Conservation (phyloP, 2,888 invertebrate species). For the Hirtodrosophila histrioides region DNA sequence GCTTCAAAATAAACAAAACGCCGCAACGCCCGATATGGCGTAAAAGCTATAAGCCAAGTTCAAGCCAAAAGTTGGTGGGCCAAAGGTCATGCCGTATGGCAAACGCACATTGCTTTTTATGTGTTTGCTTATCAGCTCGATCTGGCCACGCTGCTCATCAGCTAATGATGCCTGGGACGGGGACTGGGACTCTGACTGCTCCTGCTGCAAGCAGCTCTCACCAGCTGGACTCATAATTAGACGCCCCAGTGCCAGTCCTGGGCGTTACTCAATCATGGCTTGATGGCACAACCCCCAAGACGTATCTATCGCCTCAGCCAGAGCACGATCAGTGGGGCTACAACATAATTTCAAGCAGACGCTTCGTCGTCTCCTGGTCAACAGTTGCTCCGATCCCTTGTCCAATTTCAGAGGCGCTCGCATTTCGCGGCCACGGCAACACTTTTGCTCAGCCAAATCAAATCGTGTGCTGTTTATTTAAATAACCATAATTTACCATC, state of each 20-base stretch:
- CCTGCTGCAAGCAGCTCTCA: slow-evolving; percentile 34
- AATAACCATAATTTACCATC: slow-evolving; percentile 83
- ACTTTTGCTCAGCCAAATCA: slow-evolving; percentile 77
- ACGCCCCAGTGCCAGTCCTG: slow-evolving; percentile 63
- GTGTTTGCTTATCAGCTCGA: slow-evolving; percentile 67
- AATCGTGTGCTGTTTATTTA: slow-evolving; percentile 84
- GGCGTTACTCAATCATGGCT: slow-evolving; percentile 83
- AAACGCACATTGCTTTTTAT: slow-evolving; percentile 60
- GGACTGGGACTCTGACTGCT: slow-evolving; percentile 32
- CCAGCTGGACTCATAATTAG: slow-evolving; percentile 66
- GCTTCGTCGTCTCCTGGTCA: slow-evolving; percentile 19
- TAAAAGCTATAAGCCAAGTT: slow-evolving; percentile 7
- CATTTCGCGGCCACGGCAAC: slow-evolving; percentile 64
- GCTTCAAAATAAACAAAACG: slow-evolving; percentile 85
- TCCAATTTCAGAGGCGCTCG: slow-evolving; percentile 71
- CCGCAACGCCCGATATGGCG: slow-evolving; percentile 67
- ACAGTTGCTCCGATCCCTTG: slow-evolving; percentile 41
- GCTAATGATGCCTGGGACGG: slow-evolving; percentile 65
- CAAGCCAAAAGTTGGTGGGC: slow-evolving; percentile 13
- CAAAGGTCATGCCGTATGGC: slow-evolving; percentile 43
- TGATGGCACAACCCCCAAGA: slow-evolving; percentile 79
- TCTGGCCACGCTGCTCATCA: slow-evolving; percentile 60
- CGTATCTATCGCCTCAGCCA: slow-evolving; percentile 54
- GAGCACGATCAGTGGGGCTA: slow-evolving; percentile 67
- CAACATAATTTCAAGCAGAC: slow-evolving; percentile 68